Conservation (phyloP, 2,888 invertebrate species). For the Tenthredo distinguenda region DNA sequence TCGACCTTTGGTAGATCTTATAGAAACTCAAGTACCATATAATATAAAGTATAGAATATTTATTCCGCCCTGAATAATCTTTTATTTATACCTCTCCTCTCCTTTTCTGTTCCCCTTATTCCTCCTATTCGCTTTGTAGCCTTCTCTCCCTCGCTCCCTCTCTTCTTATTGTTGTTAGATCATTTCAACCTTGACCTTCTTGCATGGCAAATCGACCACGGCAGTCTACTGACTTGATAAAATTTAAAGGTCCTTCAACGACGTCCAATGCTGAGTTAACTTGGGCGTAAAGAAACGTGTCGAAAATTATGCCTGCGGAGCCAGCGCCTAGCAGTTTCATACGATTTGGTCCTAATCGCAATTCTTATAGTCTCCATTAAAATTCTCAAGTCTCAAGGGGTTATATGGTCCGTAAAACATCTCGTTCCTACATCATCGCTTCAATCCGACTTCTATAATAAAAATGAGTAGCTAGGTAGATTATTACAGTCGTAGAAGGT, state of each 20-base stretch:
- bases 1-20: conserved; percentile 7
- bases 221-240: not conserved
- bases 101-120: not conserved
- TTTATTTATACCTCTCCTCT: conserved; percentile 20
- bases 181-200: conserved; percentile 1
- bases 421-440: not conserved
- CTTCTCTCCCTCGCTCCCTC: not conserved
- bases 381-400: not conserved
- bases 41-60: conserved; percentile 31
- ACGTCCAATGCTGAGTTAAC: not conserved
- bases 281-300: not conserved
- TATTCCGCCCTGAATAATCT: conserved; percentile 38
- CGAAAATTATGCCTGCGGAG: not conserved
- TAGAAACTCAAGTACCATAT: conserved; percentile 37
- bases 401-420: not conserved
- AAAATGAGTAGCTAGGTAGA: not conserved
- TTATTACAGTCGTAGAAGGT: not conserved
- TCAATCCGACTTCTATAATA: not conserved
- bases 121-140: not conserved
- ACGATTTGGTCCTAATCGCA: not conserved
- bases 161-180: not conserved
- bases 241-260: not conserved
- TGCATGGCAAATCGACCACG: not conserved
- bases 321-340: not conserved
- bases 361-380: conserved; percentile 1